These are phyloP conservation scores for Sclerodermus sp. DNA, from an alignment of 2,888 invertebrate genomes.

Conservation along the genomic window DNA sequence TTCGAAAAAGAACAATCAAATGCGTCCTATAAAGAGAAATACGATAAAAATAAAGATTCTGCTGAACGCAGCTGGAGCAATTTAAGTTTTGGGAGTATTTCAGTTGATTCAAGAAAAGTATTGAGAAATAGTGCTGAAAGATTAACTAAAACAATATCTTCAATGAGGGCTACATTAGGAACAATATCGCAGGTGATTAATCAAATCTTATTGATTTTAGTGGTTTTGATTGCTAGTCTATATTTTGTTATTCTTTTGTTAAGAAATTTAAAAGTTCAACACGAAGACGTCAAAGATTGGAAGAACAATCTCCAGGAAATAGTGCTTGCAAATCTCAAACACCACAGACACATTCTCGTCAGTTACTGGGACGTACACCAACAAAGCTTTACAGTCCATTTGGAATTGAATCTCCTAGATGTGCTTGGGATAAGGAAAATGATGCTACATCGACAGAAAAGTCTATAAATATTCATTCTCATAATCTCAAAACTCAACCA, in stretches of 20 bases:
- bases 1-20: conserved; percentile 45
- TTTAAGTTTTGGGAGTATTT: conserved; percentile 47
- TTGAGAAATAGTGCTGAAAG: conserved; percentile 70
- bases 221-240: too few relatives aligned
- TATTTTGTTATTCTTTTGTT: neutral
- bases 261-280: conserved; percentile 63
- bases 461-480: conserved; percentile 26
- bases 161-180: conserved; percentile 68
- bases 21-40: conserved; percentile 28
- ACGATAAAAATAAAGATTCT: conserved; percentile 29
- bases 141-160: conserved; percentile 68
- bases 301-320: conserved; percentile 59
- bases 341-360: conserved; percentile 58
- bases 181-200: conserved; percentile 68
- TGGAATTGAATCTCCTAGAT: conserved; percentile 72
- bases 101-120: conserved; percentile 67
- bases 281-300: conserved; percentile 60
- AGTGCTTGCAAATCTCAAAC: conserved; percentile 53
- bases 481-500: conserved; percentile 36
- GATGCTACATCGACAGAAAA: conserved; percentile 56
- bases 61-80: conserved; percentile 49
- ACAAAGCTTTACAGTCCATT: conserved; percentile 77
- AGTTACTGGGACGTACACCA: conserved; percentile 67
- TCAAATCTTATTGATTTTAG: too few relatives aligned
- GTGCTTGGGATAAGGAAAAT: conserved; percentile 60